Base-by-base conservation (phyloP, 2,113 vertebrate species). In the Elaphurus davidianus region DNA sequence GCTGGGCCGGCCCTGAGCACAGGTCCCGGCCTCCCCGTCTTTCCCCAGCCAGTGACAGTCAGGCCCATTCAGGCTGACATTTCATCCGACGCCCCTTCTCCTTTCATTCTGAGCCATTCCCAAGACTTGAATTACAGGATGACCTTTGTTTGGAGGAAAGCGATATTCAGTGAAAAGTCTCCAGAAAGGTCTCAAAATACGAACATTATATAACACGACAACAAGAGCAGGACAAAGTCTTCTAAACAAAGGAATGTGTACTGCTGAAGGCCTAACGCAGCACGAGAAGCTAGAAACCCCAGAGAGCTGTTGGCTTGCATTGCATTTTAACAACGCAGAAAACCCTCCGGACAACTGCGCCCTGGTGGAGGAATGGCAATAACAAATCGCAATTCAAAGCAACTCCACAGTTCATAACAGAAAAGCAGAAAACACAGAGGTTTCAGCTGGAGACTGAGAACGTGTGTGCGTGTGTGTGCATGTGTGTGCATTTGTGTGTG, bases 171-270 rank as follows among this genome's bases (percentile, higher is more conserved):
- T 12, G 33, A 25, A 91, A 93, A 60, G 87, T 17, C 87, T 93
- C 87, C 40, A 91, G 17, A 94, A 90, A 33, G 12, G 21, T 85
- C 60, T 89, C 90, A 86, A 71, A 96, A 67, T 85, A 79, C 36
- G 10, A 87, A 93, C 5, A 90, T 52, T 71, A 89, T n/a, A 52
- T 47, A 87, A 91, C 2, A n/a, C 4, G 19, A 33, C 43, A 54
- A 28, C 33, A 47, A 50, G 67, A 84, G 79, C 7, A 92, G 47
- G 19, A 33, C 60, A 90, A 52, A 36, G 23, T 9, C 45, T 96
- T 91, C 54, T 57, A 95, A 43, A 88, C 14, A 33, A 16, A 60
- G 52, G 13, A 74, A 59, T 43, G 9, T 2, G 28, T 19, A 28
- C 40, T 90, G 30, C 10, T 67, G 50, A 86, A 78, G 13, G 33